Conservation (phyloP, 1,140 invertebrate species). For the Hesperophylax magnus region DNA sequence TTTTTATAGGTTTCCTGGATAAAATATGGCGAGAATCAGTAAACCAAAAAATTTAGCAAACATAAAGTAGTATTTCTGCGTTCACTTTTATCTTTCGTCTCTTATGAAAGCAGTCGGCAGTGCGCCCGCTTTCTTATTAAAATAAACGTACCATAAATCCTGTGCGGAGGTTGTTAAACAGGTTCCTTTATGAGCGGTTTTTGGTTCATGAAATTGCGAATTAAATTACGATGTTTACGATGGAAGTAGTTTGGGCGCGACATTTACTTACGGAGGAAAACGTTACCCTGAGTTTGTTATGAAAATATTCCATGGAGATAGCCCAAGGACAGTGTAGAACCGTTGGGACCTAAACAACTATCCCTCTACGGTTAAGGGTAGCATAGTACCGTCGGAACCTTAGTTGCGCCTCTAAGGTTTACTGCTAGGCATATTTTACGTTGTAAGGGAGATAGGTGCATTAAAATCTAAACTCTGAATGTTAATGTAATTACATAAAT, state of each 20-base stretch:
- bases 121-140: slow-evolving; percentile 5
- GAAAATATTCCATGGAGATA: background rate
- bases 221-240: slow-evolving; percentile 19
- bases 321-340: background rate
- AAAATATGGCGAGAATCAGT: background rate
- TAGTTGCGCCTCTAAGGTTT: background rate
- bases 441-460: background rate
- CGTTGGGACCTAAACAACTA: background rate
- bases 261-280: background rate
- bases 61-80: background rate
- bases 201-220: slow-evolving; percentile 23
- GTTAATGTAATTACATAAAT: background rate
- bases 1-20: too few relatives aligned
- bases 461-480: background rate
- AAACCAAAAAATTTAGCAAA: background rate
- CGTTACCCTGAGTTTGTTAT: background rate
- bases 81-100: background rate
- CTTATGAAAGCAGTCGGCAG: background rate
- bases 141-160: slow-evolving; percentile 17
- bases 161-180: background rate
- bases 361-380: too few relatives aligned
- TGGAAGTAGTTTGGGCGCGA: background rate
- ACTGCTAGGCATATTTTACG: background rate
- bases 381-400: background rate
- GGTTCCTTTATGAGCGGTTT: slow-evolving; percentile 10